These are phyloP conservation scores for Lepisosteus oculatus DNA, from an alignment of 2,113 vertebrate genomes.

Conservation along the genomic window DNA sequence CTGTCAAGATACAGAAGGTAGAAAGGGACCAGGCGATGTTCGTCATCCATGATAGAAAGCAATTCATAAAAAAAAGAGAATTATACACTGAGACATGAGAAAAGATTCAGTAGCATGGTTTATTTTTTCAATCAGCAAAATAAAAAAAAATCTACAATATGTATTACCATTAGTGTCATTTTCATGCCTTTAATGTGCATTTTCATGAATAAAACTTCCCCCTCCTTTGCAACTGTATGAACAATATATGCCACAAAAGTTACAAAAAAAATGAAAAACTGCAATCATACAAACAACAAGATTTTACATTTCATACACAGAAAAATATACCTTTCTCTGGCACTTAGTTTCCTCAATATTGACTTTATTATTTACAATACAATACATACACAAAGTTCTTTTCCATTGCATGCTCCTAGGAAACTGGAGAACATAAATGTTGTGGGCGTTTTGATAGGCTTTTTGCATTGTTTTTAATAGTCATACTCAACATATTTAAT, in stretches of 20 bases:
- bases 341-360: constrained; percentile 33
- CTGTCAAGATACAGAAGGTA: too few relatives aligned
- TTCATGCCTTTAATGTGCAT: constrained; percentile 63
- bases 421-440: constrained; percentile 31
- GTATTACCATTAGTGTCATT: constrained; percentile 58
- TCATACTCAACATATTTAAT: constrained; percentile 21
- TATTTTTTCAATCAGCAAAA: constrained; percentile 62
- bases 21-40: too few relatives aligned
- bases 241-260: constrained; percentile 52
- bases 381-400: constrained; percentile 47
- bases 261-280: constrained; percentile 59
- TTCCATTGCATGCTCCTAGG: constrained; percentile 27
- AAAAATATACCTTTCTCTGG: constrained; percentile 66
- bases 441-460: constrained; percentile 20
- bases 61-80: not conserved
- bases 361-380: constrained; percentile 52
- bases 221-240: constrained; percentile 22
- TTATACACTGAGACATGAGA: not conserved
- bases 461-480: constrained; percentile 29
- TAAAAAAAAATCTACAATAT: constrained; percentile 57
- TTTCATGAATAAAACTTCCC: constrained; percentile 46
- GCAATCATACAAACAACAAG: constrained; percentile 44
- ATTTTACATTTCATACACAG: constrained; percentile 40
- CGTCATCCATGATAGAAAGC: too few relatives aligned
- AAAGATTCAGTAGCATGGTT: constrained; percentile 60